Percentiles rank a stretch among this genome's conserved stretches.
Conservation (phyloP, 2,113 vertebrate genomes). For the Vidua macroura region DNA sequence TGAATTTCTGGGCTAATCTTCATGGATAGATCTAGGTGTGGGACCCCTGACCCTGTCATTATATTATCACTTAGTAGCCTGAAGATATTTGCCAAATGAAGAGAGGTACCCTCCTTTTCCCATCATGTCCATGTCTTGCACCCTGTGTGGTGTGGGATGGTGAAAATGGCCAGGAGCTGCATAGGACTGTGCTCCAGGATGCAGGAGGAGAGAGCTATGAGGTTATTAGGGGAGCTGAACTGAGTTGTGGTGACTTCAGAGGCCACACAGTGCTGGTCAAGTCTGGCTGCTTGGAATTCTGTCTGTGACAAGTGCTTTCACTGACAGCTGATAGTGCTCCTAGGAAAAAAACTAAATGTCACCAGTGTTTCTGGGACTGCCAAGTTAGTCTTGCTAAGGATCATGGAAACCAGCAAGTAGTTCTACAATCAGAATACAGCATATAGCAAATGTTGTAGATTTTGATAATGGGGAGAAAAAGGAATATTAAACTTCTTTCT, state of each 20-base stretch:
- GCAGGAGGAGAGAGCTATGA: neutral
- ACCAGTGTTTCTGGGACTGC: neutral
- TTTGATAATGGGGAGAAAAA: neutral
- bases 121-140: neutral
- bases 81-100: neutral
- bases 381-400: neutral
- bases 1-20: neutral
- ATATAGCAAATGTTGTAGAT: neutral
- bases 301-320: neutral
- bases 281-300: neutral
- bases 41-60: rapidly evolving
- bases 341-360: neutral
- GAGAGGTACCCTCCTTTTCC: neutral
- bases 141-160: neutral
- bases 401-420: neutral
- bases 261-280: neutral
- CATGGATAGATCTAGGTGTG: no score
- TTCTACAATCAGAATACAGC: neutral
- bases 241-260: neutral
- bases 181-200: neutral
- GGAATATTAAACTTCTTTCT: neutral
- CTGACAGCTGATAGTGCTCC: neutral
- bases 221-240: neutral
- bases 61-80: neutral
- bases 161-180: neutral